Conservation (phyloP, 1,140 invertebrate genomes). For the Drosophila sproati region DNA sequence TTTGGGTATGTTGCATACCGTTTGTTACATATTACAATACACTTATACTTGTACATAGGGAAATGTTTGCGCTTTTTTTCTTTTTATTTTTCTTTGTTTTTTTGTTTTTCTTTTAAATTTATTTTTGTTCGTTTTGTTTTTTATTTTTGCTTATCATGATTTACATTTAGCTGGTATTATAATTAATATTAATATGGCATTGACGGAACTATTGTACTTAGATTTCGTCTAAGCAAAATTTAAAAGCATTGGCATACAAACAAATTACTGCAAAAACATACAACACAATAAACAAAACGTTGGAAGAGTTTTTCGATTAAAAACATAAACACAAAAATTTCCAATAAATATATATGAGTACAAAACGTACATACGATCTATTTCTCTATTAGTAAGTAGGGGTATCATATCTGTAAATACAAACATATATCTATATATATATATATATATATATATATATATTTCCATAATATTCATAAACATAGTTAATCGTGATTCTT, state of each 20-base stretch:
- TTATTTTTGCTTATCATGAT: slow-evolving; percentile 29
- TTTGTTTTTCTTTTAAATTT: slow-evolving; percentile 17
- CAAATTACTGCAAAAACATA: slow-evolving; percentile 72
- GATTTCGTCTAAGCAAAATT: slow-evolving; percentile 44
- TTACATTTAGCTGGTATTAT: slow-evolving; percentile 38
- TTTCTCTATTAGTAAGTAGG: slow-evolving; percentile 54
- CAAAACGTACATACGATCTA: slow-evolving; percentile 51
- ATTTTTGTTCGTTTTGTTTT: slow-evolving; percentile 8
- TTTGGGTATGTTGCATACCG: slow-evolving; percentile 80
- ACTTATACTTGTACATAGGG: slow-evolving; percentile 62
- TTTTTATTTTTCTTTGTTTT: slow-evolving; percentile 17
- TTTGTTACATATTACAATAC: slow-evolving; percentile 54
- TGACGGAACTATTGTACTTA: slow-evolving; percentile 54
- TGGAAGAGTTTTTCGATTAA: slow-evolving; percentile 63
- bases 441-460: slow-evolving; percentile 52
- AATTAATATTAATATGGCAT: slow-evolving; percentile 82
- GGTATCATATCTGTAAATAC: slow-evolving; percentile 49
- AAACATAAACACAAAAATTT: slow-evolving; percentile 72
- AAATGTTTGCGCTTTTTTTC: slow-evolving; percentile 65
- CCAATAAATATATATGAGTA: slow-evolving; percentile 74
- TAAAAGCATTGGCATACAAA: slow-evolving; percentile 52
- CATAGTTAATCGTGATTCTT: slow-evolving; percentile 67
- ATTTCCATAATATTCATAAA: slow-evolving; percentile 48
- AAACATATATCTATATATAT: slow-evolving; percentile 49
- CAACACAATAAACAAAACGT: slow-evolving; percentile 67